A percentile compares a stretch with the other conserved stretches of the same genome.
These are phyloP conservation scores for Ooceraea biroi DNA, from an alignment of 1,140 invertebrate species.

Conservation along the genomic window DNA sequence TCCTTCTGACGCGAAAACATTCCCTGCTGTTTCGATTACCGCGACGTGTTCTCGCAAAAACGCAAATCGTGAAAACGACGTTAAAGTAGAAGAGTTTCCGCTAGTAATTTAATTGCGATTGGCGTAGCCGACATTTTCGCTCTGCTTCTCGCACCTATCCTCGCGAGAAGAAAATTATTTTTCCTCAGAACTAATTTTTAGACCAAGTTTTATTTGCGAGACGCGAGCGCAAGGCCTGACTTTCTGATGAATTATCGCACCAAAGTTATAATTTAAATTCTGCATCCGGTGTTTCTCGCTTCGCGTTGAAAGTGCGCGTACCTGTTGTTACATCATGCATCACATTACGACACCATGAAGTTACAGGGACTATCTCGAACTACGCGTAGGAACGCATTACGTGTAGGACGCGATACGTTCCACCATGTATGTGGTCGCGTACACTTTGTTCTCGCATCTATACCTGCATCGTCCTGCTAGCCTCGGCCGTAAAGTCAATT, in stretches of 20 bases:
- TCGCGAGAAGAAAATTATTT: not conserved
- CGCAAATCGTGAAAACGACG: not conserved
- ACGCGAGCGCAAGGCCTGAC: not conserved
- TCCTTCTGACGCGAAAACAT: not conserved
- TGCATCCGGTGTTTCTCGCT: not conserved
- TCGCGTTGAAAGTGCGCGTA: constrained; percentile 34
- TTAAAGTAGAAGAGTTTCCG: not conserved
- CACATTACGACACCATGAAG: constrained; percentile 1
- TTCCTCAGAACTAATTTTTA: not conserved
- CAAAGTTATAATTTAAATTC: constrained; percentile 57
- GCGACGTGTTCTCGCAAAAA: not conserved
- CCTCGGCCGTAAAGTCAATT: constrained; percentile 87
- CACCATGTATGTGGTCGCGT: not conserved
- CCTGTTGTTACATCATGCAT: constrained; percentile 44
- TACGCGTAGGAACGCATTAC: constrained; percentile 14
- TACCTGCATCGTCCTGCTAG: constrained; percentile 85
- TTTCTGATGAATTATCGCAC: not conserved
- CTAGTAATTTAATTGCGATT: constrained; percentile 1
- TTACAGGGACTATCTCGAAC: not conserved
- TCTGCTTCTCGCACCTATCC: not conserved
- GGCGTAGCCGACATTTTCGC: not conserved
- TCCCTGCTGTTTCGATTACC: not conserved
- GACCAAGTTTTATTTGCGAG: constrained; percentile 12
- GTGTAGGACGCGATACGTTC: not conserved
- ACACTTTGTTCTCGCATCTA: constrained; percentile 80